Conservation (phyloP, 2,888 invertebrate species). For the Geophilus truncorum region DNA sequence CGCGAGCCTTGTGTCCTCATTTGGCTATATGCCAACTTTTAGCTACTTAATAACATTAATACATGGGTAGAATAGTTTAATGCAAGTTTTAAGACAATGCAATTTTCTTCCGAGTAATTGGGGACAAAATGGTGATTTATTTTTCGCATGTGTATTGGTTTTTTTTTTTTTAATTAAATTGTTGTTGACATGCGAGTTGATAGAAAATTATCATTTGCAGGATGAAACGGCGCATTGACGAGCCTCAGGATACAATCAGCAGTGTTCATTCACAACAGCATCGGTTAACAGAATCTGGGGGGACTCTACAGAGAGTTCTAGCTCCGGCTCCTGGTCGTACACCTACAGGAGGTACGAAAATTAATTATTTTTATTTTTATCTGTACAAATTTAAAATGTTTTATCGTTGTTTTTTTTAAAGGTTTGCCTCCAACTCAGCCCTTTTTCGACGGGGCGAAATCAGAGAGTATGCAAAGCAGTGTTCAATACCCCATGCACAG, state of each 20-base stretch:
- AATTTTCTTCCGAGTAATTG: background rate
- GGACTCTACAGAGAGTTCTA: slow-evolving; percentile 15
- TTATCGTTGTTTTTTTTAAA: slow-evolving; percentile 10
- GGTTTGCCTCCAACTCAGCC: slow-evolving; percentile 34
- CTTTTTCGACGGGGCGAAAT: slow-evolving; percentile 35
- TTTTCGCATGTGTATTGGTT: background rate
- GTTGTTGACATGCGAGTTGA: too few species aligned
- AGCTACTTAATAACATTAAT: background rate
- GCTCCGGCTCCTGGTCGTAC: slow-evolving; percentile 30
- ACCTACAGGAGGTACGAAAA: slow-evolving; percentile 9
- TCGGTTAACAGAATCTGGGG: slow-evolving; percentile 10
- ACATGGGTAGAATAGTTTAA: background rate
- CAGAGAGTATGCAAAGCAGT: slow-evolving; percentile 49
- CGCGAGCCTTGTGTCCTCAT: background rate
- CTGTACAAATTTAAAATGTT: background rate
- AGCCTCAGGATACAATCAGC: slow-evolving; percentile 21
- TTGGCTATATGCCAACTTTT: background rate
- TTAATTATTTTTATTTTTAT: background rate
- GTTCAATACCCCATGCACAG: slow-evolving; percentile 47
- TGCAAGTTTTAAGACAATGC: too few species aligned
- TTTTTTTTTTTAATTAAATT: too few species aligned
- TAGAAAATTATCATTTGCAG: too few species aligned
- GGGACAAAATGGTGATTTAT: background rate
- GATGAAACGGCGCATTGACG: slow-evolving; percentile 28
- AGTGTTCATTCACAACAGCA: background rate